A percentile compares a stretch with the other conserved stretches of the same genome.
These are phyloP conservation scores for Planiliza haematocheilus DNA, from an alignment of 2,113 vertebrate genomes.

Conservation along the genomic window DNA sequence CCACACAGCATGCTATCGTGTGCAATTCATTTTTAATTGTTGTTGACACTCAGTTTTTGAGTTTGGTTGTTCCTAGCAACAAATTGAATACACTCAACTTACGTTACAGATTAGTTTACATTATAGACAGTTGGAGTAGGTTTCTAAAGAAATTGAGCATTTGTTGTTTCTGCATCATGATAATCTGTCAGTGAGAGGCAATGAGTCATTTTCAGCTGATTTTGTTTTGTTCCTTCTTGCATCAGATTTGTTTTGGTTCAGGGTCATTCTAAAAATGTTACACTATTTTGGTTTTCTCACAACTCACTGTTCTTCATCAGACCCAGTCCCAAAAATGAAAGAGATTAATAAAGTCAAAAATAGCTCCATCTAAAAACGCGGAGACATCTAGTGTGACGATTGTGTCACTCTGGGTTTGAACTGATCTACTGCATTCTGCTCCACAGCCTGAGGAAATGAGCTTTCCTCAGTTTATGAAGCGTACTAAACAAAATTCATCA, in stretches of 20 bases:
- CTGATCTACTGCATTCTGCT: neutral
- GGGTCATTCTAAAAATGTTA: conserved; percentile 61
- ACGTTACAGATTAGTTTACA: too few relatives aligned
- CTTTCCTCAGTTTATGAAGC: neutral
- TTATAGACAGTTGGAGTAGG: too few relatives aligned
- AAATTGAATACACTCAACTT: too few relatives aligned
- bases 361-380: conserved; percentile 42
- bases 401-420: neutral
- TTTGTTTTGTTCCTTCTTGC: neutral
- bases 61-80: too few relatives aligned
- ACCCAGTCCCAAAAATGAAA: conserved; percentile 2
- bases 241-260: conserved; percentile 17
- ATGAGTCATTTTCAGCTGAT: conserved; percentile 24
- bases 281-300: conserved; percentile 7
- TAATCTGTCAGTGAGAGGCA: neutral
- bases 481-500: neutral
- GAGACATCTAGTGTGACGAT: conserved; percentile 12
- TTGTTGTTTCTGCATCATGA: neutral
- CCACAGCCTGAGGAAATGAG: neutral
- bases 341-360: conserved; percentile 38
- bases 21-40: too few relatives aligned
- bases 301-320: conserved; percentile 6
- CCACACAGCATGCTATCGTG: too few relatives aligned
- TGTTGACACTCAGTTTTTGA: too few relatives aligned
- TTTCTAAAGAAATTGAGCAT: too few relatives aligned